Base-by-base conservation (phyloP, 2,888 invertebrate species). In the Melitaea athalia region DNA sequence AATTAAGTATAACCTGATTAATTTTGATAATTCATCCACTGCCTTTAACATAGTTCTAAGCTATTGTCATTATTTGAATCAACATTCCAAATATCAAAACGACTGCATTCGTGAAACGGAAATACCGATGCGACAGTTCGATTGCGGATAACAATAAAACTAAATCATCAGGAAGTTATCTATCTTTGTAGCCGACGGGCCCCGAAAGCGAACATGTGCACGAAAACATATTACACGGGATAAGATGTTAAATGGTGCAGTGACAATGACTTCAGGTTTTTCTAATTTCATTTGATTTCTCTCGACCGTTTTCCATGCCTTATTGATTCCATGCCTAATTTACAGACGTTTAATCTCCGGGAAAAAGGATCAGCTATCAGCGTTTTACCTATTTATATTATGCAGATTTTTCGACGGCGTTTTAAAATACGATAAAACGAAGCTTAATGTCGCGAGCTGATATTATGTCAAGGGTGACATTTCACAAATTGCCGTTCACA, bases 141-240 rank as follows among this genome's bases (percentile, higher is more conserved):
- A 87, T 85, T 83, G 83, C 80, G 85, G 85, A 89, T 89, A 90
- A 89, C 90, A 91, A 92, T 92, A 92, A 92, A 92, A 92, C 84
- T 90, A 92, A 92, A 91, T 91, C 92, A 91, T 91, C 89, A 88
- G 89, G 91, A 92, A 92, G 91, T 91, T 91, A 91, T 92, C 87
- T 91, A 87, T 91, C 89, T 89, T 81, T 80, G 80, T 77, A 82
- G 83, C 76, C 81, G 85, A 81, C 83, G 81, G 79, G 79, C 78
- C 83, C 77, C 86, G 87, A 82, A 85, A 81, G 81, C 83, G 84
- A 83, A 77, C 86, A 86, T 89, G 86, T 86, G 86, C 82, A 83
- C 80, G 81, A 77, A 79, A 85, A 86, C 83, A 85, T 88, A 85
- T 87, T 84, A 86, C 85, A 83, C 76, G 73, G 86, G 83, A 86